A percentile compares a stretch with the other conserved stretches of the same genome.
Conservation (phyloP, 2,113 vertebrate genomes). For the Ornithorhynchus anatinus region DNA sequence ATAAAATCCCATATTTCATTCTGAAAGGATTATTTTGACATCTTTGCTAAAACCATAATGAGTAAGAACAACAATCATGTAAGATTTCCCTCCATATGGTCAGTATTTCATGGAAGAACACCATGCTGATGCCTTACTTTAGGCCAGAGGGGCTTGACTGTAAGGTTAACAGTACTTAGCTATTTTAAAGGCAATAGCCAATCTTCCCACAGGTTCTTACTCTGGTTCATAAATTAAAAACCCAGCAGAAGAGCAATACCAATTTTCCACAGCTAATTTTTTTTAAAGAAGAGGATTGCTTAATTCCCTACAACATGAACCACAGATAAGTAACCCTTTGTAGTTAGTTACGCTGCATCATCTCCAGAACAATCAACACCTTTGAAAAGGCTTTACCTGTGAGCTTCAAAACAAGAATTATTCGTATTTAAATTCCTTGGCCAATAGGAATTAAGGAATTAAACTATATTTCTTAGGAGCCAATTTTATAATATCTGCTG, state of each 20-base stretch:
- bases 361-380: neutral
- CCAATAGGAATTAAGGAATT: neutral
- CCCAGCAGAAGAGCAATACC: neutral
- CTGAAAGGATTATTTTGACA: neutral
- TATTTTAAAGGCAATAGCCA: neutral
- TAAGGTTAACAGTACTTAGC: neutral
- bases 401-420: neutral
- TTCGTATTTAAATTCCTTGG: neutral
- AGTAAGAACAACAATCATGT: neutral
- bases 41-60: neutral
- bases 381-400: neutral
- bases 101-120: neutral
- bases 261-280: constrained; percentile 12
- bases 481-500: neutral
- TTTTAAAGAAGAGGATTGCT: neutral
- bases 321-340: neutral
- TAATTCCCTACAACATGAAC: neutral
- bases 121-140: neutral
- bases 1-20: constrained; percentile 4
- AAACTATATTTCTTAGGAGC: constrained; percentile 8
- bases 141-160: neutral
- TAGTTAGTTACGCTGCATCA: neutral
- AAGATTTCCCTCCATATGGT: neutral
- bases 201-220: neutral
- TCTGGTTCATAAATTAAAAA: neutral